A percentile compares a stretch with the other conserved stretches of the same genome.
Evolutionary conservation across 1,140 invertebrate species (phyloP).

Genomic region (Drosophila pandora): DNA sequence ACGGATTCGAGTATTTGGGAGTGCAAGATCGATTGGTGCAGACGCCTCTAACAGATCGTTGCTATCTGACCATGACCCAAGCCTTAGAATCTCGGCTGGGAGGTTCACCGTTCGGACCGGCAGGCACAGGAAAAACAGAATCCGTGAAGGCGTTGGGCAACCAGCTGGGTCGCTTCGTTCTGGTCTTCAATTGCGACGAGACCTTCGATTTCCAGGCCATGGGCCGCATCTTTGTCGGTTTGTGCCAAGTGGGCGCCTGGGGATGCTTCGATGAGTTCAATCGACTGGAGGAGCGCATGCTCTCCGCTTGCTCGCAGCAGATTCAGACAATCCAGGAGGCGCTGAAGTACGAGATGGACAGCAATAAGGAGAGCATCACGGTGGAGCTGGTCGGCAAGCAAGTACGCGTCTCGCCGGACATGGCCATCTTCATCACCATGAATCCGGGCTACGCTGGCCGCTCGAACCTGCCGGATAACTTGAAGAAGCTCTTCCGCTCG

Average conservation of each 20-base stretch:
- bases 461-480: slow-evolving; percentile 99
- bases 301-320: slow-evolving; percentile 99
- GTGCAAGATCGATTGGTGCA: slow-evolving; percentile 99
- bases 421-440: slow-evolving; percentile 99
- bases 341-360: slow-evolving; percentile 93
- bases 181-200: slow-evolving; percentile 99
- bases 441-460: slow-evolving; percentile 99
- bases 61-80: slow-evolving; percentile 99
- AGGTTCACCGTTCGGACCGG: slow-evolving; percentile 98
- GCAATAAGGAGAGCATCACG: slow-evolving; percentile 89
- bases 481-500: slow-evolving; percentile 99
- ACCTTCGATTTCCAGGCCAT: slow-evolving; percentile 99
- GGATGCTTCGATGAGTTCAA: slow-evolving; percentile 99
- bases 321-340: slow-evolving; percentile 99
- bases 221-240: slow-evolving; percentile 97
- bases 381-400: slow-evolving; percentile 99
- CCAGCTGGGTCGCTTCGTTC: slow-evolving; percentile 98
- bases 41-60: slow-evolving; percentile 98
- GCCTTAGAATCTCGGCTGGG: slow-evolving; percentile 97
- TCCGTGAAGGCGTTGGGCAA: slow-evolving; percentile 99
- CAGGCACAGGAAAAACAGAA: slow-evolving; percentile 99
- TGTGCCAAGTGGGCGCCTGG: slow-evolving; percentile 99
- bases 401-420: slow-evolving; percentile 98
- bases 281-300: slow-evolving; percentile 99
- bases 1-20: slow-evolving; percentile 99